Evolutionary conservation across 2,113 vertebrate species (phyloP).

Genomic region (Seriola quinqueradiata): DNA sequence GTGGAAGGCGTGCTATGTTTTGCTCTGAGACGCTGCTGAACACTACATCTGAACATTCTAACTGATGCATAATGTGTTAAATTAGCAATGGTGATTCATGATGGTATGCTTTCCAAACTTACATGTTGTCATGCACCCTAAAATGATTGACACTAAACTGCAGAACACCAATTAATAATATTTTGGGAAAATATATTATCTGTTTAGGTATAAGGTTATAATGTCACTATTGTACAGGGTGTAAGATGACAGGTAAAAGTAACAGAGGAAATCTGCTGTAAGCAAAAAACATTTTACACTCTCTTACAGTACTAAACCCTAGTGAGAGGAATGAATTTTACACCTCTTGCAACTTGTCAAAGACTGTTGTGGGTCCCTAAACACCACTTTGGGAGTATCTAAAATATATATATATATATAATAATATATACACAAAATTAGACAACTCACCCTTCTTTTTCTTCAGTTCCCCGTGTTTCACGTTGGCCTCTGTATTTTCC

Average conservation of each 20-base stretch:
- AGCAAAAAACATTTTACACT: background rate
- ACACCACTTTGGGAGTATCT: background rate
- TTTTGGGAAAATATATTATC: too few species aligned
- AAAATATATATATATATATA: too few species aligned
- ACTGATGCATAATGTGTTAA: background rate
- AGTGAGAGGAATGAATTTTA: too few species aligned
- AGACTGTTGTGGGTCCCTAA: background rate
- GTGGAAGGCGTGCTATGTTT: background rate
- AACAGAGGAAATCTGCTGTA: too few species aligned
- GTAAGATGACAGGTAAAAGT: too few species aligned
- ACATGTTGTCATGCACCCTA: background rate
- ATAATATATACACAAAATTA: too few species aligned
- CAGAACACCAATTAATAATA: too few species aligned
- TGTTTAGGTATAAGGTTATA: too few species aligned
- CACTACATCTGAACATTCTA: background rate
- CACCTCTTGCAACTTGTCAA: background rate
- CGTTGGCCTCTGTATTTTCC: constrained; percentile 83
- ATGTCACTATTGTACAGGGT: too few species aligned
- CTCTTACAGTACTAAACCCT: background rate
- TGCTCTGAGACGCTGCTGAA: background rate
- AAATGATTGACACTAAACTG: too few species aligned
- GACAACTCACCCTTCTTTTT: constrained; percentile 77
- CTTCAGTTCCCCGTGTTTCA: constrained; percentile 68
- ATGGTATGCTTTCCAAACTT: background rate
- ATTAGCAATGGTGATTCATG: background rate